Base-by-base conservation (phyloP, 2,797 vertebrate species). In the Luscinia luscinia region DNA sequence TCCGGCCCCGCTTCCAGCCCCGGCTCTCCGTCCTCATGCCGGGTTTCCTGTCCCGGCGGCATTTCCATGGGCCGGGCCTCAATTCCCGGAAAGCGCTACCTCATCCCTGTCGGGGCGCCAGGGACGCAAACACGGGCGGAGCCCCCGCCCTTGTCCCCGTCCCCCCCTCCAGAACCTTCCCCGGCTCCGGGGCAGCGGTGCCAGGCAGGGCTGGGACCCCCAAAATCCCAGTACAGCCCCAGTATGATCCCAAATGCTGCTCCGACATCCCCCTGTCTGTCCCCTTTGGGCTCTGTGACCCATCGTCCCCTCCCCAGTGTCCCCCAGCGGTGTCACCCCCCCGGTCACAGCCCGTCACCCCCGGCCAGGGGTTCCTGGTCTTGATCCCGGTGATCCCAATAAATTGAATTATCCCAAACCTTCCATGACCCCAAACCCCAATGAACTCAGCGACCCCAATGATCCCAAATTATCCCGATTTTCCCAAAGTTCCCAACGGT, bases 71-170 rank as follows among this genome's bases (percentile, higher is more conserved):
- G 91, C 85, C 16, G 15, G 63, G 87, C 91, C 90, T 94, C 85
- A 83, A 93, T 87, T 75, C 28, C 94, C 88, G 95, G 96, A 96
- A 96, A 90, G 78, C 51, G 73, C 94, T 84, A 88, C 95, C 84
- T 94, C 95, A 86, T 87, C 77, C 34, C 89, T 87, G 95, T 59
- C 54, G 26, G 15, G 59, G 48, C 6, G 66, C 91, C 95, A 93
- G 94, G 83, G 93, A 77, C 40, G 73, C 48, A 89, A 94, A 92
- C 94, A 94, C 69, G 63, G 94, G 89, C 77, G 66, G 64, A 55
- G 94, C 84, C 87, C 82, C 86, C 68, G 18, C 77, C 40, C 73
- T 61, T 63, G 12, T 15, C 82, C 62, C 70, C 45, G 82, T 84
- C 67, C 69, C 70, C 78, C 13, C 14, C 30, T 73, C 74, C 78